phyloP scores from a whole-genome alignment of 2,888 invertebrate species.

The Pteria penguin region DNA sequence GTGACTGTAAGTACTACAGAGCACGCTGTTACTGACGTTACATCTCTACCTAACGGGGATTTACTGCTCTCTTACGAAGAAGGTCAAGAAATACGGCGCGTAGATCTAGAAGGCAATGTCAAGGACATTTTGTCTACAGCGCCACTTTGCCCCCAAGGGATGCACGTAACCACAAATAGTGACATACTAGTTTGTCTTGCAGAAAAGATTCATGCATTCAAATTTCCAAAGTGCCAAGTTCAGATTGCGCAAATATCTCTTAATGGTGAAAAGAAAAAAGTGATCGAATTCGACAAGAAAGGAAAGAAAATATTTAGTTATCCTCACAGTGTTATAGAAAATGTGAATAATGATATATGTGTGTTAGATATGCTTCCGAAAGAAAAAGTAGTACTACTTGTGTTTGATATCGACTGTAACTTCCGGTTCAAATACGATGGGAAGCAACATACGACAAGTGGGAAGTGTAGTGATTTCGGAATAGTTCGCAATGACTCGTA shows the following conservation, averaged over 20 bases:
- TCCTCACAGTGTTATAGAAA: slow-evolving; percentile 24
- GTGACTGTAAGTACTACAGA: neutral
- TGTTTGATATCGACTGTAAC: neutral
- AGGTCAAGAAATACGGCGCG: slow-evolving; percentile 1
- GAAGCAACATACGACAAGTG: neutral
- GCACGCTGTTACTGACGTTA: slow-evolving; percentile 11
- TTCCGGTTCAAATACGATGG: slow-evolving; percentile 15
- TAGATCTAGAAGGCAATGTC: neutral
- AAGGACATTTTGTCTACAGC: neutral
- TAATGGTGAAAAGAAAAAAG: slow-evolving; percentile 1
- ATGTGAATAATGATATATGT: slow-evolving; percentile 21
- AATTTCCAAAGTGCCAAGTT: slow-evolving; percentile 12
- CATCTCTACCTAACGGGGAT: neutral
- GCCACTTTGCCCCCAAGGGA: slow-evolving; percentile 21
- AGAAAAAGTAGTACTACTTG: slow-evolving; percentile 9
- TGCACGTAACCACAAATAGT: neutral
- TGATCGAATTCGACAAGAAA: slow-evolving; percentile 9
- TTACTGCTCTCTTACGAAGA: slow-evolving; percentile 23
- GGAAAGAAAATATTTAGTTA: slow-evolving; percentile 22
- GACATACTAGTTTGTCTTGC: slow-evolving; percentile 12
- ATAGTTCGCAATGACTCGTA: slow-evolving; percentile 8
- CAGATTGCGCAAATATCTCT: slow-evolving; percentile 4
- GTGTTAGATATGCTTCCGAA: slow-evolving; percentile 11
- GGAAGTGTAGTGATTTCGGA: slow-evolving; percentile 16
- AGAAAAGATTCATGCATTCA: slow-evolving; percentile 13